phyloP scores from a whole-genome alignment of 2,888 invertebrate genomes.

The Drosophila nr. perissopoda region DNA sequence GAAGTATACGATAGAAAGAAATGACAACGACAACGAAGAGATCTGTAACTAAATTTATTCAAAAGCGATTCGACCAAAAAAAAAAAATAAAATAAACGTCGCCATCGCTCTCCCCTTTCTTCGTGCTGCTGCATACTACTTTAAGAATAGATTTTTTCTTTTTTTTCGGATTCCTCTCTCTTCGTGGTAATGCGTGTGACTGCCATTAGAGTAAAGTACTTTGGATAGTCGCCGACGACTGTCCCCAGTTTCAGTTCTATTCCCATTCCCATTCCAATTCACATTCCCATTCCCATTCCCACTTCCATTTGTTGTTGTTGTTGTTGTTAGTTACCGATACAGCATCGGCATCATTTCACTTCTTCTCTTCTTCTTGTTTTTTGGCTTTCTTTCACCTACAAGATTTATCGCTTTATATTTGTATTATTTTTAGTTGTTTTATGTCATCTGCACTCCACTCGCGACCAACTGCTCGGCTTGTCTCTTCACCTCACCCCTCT shows the following conservation, averaged over 20 bases:
- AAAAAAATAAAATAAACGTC: conserved; percentile 49
- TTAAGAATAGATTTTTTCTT: conserved; percentile 51
- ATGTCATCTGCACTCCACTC: conserved; percentile 61
- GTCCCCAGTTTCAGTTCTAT: conserved; percentile 10
- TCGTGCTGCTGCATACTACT: conserved; percentile 47
- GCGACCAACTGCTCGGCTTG: conserved; percentile 31
- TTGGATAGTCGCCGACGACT: conserved; percentile 51
- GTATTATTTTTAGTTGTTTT: conserved; percentile 82
- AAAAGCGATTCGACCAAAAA: conserved; percentile 61
- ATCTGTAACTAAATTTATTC: conserved; percentile 76
- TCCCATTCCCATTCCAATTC: conserved; percentile 17
- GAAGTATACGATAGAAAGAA: conserved; percentile 19
- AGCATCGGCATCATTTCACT: conserved; percentile 54
- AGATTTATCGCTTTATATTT: conserved; percentile 81
- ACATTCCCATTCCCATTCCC: conserved; percentile 4
- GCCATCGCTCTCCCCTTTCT: conserved; percentile 68
- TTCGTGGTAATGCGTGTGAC: conserved; percentile 72
- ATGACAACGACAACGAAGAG: conserved; percentile 35
- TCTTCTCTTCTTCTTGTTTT: conserved; percentile 31
- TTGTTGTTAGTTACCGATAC: conserved; percentile 37
- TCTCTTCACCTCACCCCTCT: background rate
- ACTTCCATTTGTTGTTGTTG: background rate
- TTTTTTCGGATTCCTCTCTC: conserved; percentile 35
- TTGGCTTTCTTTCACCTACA: conserved; percentile 80
- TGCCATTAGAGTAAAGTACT: conserved; percentile 75